Base-by-base conservation (phyloP, 2,113 vertebrate genomes). In the Sprattus sprattus region DNA sequence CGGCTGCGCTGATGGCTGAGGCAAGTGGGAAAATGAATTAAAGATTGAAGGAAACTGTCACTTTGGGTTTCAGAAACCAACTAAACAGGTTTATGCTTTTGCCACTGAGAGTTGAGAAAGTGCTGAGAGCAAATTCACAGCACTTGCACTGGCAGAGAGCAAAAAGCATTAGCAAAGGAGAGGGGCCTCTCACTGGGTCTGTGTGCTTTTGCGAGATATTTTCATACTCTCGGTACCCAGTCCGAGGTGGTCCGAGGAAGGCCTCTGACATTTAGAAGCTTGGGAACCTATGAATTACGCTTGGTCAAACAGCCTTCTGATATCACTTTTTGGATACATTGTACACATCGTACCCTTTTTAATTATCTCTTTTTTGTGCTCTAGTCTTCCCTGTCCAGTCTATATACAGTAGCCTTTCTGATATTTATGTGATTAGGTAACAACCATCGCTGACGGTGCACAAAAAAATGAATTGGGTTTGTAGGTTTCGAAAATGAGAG, bases 41-140 rank as follows among this genome's bases (percentile, higher is more conserved):
- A 97, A 96, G 95, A 96, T 97, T 97, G 93, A 97, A 95, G 93
- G 95, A 95, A 94, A 95, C 95, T 97, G 96, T 97, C 97, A 96
- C 95, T 96, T 96, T 91, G 22, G 93, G 95, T 97, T 96, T 96
- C 93, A 93, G 93, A 94, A 95, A 96, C 94, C 94, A 88, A 94
- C 90, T 90, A 95, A 96, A 94, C 94, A 92, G 88, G 91, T 95
- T 95, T 87, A 8, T 94, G 94, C 93, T 92, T 94, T 93, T 95
- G 93, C 94, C 25, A 10, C 91, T 85, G 91, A 94, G 94, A 95
- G 93, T 94, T 92, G 91, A 94, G 92, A 95, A 95, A 93, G 90
- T n/a, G 18, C 93, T 92, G 93, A 95, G 92, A 95, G 95, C 91
- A 91, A 93, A 93, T 94, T 94, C 92, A 92, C 94, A 94, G 92